Base-by-base conservation (phyloP, 2,888 invertebrate genomes). In the Conomelus anceps region DNA sequence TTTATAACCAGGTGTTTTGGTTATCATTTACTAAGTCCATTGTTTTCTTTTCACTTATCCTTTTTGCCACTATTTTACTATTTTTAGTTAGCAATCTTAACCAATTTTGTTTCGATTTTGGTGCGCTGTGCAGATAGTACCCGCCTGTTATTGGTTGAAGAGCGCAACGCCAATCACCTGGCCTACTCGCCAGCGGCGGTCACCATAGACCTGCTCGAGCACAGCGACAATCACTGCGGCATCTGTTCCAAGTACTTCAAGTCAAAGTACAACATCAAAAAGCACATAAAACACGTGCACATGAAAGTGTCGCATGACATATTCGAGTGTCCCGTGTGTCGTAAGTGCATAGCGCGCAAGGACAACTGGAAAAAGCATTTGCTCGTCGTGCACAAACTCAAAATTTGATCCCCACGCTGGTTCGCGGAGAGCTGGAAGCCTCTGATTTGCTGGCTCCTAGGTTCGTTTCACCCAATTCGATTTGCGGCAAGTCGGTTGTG, bases 181-280 rank as follows among this genome's bases (percentile, higher is more conserved):
- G 23, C 23, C 20, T 85, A 85, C n/a, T 85, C 85, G 20, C 85
- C 85, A 6, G 9, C 87, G 26, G 29, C 29, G 29, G 6, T 4
- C 29, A 17, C 29, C 87, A 29, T 22, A n/a, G 34, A 85, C 9
- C 24, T 24, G 0, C 24, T 85, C 1, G 85, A 85, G 23, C 23
- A 89, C n/a, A 87, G 88, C 41, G 88, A 89, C 84, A 89, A 89
- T 34, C 89, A 88, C 23, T 94, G 94, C 91, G 91, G 92, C 84
- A 90, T 92, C 4, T 94, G 94, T 91, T 91, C 92, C 7, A 93
- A 92, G 84, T 92, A 93, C 90, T 94, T 93, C 91, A 94, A 93
- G 89, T 93, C 94, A 89, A 92, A 93, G 90, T 93, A 93, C 91
- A 93, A 93, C 90, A 91, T 94, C 22, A 89, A 89, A n/a, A 92